These are phyloP conservation scores for Scomber colias DNA, from an alignment of 2,113 vertebrate species.

Conservation along the genomic window DNA sequence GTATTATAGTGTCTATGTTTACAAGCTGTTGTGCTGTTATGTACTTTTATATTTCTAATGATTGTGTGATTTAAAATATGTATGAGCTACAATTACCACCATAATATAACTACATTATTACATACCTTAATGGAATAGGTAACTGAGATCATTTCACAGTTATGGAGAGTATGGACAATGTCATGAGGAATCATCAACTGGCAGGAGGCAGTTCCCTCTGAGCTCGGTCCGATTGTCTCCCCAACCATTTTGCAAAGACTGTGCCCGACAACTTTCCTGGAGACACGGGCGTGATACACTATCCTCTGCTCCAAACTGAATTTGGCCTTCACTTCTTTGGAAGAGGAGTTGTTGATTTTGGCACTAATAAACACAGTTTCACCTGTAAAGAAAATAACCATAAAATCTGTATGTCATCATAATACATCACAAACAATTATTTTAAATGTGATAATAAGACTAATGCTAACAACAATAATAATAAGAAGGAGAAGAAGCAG, in stretches of 20 bases:
- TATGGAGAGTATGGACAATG: constrained; percentile 26
- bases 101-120: neutral
- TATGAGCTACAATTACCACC: too few relatives aligned
- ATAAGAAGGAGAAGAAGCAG: too few relatives aligned
- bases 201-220: constrained; percentile 51
- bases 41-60: too few relatives aligned
- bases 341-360: constrained; percentile 69
- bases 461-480: too few relatives aligned
- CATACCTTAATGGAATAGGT: constrained; percentile 74
- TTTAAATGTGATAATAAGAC: neutral
- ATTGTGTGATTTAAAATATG: too few relatives aligned
- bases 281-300: constrained; percentile 27
- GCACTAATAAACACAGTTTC: constrained; percentile 64
- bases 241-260: constrained; percentile 61
- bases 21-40: neutral
- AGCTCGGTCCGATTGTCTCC: constrained; percentile 37
- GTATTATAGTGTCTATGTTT: neutral
- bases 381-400: constrained; percentile 61
- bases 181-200: constrained; percentile 63
- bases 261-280: rapidly evolving
- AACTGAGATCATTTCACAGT: constrained; percentile 74
- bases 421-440: neutral
- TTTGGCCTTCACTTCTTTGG: constrained; percentile 67
- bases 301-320: constrained; percentile 63
- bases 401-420: neutral